These are phyloP conservation scores for Girardinus metallicus DNA, from an alignment of 2,797 vertebrate species.

Conservation along the genomic window DNA sequence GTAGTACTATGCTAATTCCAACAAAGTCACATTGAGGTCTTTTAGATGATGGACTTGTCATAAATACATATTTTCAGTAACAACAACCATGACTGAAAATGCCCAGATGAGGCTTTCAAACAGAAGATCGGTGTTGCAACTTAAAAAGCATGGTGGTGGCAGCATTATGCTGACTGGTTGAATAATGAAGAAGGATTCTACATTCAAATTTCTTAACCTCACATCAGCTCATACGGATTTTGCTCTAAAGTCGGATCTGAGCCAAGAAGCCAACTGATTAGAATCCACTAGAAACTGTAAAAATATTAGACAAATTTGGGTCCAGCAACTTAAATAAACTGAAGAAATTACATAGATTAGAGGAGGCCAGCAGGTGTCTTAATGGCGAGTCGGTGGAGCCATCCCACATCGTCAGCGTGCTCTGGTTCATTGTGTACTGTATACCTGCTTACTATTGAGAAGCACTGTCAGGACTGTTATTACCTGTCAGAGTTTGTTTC, in stretches of 20 bases:
- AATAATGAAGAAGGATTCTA: not conserved
- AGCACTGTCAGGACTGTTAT: conserved; percentile 20
- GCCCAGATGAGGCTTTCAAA: not conserved
- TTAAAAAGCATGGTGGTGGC: not conserved
- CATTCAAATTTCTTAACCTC: not conserved
- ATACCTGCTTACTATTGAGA: conserved; percentile 16
- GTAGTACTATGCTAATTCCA: not conserved
- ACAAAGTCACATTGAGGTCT: not conserved
- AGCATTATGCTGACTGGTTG: not conserved
- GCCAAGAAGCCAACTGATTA: not conserved
- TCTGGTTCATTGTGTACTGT: not conserved
- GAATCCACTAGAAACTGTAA: not conserved
- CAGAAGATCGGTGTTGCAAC: not conserved
- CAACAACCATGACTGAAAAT: not conserved
- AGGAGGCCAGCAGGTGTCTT: not conserved
- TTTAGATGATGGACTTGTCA: not conserved
- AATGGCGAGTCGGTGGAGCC: not conserved
- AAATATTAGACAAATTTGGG: not conserved
- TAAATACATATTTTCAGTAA: not conserved
- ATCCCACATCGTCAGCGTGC: not conserved
- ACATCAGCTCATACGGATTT: not conserved
- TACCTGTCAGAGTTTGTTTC: conserved; percentile 49
- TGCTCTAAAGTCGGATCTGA: not conserved
- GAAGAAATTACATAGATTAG: not conserved
- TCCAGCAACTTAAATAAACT: not conserved